Percentiles rank a stretch among this genome's conserved stretches.
Evolutionary conservation across 2,888 invertebrate genomes (phyloP).

Genomic region (Zygaena filipendulae): DNA sequence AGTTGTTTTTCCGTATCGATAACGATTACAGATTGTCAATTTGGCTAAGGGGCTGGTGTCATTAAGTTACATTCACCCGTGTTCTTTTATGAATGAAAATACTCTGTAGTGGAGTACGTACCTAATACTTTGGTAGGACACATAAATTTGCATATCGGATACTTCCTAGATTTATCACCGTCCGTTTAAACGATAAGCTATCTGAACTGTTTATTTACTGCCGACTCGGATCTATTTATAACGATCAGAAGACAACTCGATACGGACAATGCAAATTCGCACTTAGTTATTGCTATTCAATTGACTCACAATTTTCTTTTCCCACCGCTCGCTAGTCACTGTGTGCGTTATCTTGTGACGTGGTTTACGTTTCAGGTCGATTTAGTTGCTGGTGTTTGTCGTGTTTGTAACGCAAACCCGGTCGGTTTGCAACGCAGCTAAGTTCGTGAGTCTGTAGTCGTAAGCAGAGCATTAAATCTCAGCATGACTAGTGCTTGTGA

Average conservation of each 20-base stretch:
- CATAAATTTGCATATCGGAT: constrained; percentile 31
- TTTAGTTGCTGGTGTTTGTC: constrained; percentile 7
- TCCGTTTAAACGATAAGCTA: constrained; percentile 36
- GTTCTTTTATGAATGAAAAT: constrained; percentile 16
- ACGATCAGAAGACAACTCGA: constrained; percentile 31
- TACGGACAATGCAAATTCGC: constrained; percentile 43
- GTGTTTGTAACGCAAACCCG: constrained; percentile 15
- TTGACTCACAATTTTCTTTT: constrained; percentile 29
- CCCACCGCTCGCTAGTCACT: constrained; percentile 26
- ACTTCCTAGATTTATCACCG: constrained; percentile 37
- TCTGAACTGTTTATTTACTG: constrained; percentile 42
- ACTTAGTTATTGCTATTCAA: constrained; percentile 33
- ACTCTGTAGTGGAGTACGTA: too few relatives aligned
- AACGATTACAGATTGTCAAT: too few relatives aligned
- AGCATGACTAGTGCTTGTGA: constrained; percentile 33
- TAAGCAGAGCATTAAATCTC: constrained; percentile 44
- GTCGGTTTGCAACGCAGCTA: constrained; percentile 11
- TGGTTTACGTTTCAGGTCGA: constrained; percentile 16
- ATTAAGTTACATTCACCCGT: too few relatives aligned
- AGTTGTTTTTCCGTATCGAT: too few relatives aligned
- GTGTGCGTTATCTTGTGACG: constrained; percentile 1
- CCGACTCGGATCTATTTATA: constrained; percentile 32
- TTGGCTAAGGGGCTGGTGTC: too few relatives aligned
- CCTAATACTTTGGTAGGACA: too few relatives aligned
- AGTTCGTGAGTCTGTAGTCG: constrained; percentile 31